Evolutionary conservation across 2,888 invertebrate species (phyloP), one percentile per base, ranked within the genome.

Genomic region (Papilio demoleus): DNA sequence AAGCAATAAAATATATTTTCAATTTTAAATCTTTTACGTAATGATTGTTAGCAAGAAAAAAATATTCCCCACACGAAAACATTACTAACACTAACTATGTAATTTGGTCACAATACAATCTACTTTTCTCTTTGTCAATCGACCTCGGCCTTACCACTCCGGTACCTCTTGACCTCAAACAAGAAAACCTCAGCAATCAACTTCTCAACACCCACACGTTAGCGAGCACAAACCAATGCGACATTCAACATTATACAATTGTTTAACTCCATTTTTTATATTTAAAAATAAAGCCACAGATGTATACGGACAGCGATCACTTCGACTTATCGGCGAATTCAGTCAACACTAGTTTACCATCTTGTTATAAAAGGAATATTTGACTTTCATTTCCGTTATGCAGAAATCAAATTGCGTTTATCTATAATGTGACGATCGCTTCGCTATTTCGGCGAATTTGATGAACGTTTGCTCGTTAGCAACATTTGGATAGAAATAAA

Each of bases 101-200:
- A 50, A 24, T 31, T 56, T 56, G 8, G 31, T 60, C 6, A 40
- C 24, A 60, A 60, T 40, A 40, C 40, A 38, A 40, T 40, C 14
- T 60, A 60, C 24, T 9, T 22, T 40, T 22, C 12, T 9, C 59
- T 38, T 40, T 40, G 40, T 60, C 60, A 38, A 60, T 38, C 38
- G 60, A 60, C 60, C 60, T 60, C 60, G 60, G 40, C 60, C 40
- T 60, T 60, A 17, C 12, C 36, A 36, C 38, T 24, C 24, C 14
- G 3, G 8, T 8, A 6, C 60, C 60, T 60, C 60, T 60, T 24
- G 60, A 60, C 60, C 60, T 38, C 60, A 24, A 19, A 24, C 14
- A 40, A 27, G 60, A 60, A n/a, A 60, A 60, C 60, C 60, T n/a
- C 40, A 40, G 60, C 40, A 60, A 60, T 60, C 60, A 38, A n/a